Evolutionary conservation across 2,797 vertebrate genomes (phyloP).

Genomic region (Pelochelys cantorii): DNA sequence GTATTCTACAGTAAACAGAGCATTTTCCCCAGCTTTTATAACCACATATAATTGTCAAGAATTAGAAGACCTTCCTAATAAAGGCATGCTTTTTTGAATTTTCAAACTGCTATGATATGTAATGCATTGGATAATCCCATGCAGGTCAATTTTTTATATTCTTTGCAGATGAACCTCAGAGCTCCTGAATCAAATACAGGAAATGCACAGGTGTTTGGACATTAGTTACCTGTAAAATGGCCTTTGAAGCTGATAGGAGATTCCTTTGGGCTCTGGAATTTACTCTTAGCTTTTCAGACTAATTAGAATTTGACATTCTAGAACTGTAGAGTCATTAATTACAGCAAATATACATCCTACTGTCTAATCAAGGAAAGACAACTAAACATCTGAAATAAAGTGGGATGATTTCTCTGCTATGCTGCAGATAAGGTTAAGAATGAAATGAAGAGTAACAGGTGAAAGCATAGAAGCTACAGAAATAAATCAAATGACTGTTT

Average conservation of each 20-base stretch:
- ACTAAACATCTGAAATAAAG: constrained; percentile 36
- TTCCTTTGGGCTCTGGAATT: constrained; percentile 11
- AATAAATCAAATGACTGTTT: constrained; percentile 65
- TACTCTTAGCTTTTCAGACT: constrained; percentile 1
- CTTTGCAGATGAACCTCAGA: neutral
- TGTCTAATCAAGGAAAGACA: constrained; percentile 41
- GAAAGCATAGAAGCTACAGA: constrained; percentile 38
- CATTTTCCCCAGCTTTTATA: neutral
- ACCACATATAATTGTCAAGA: neutral
- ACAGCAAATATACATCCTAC: constrained; percentile 47
- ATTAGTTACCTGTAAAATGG: neutral
- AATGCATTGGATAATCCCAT: neutral
- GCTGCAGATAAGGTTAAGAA: constrained; percentile 33
- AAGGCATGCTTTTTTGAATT: neutral
- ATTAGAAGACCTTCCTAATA: neutral
- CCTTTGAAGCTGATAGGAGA: neutral
- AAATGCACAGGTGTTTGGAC: neutral
- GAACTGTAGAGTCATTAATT: constrained; percentile 34
- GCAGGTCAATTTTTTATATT: neutral
- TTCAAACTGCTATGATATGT: neutral
- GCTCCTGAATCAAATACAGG: neutral
- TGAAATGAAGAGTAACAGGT: constrained; percentile 11
- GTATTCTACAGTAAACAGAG: neutral
- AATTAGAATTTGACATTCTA: constrained; percentile 39
- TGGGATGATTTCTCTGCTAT: constrained; percentile 17